Evolutionary conservation across 2,888 invertebrate genomes (phyloP).

Genomic region (Eristalis intricaria): DNA sequence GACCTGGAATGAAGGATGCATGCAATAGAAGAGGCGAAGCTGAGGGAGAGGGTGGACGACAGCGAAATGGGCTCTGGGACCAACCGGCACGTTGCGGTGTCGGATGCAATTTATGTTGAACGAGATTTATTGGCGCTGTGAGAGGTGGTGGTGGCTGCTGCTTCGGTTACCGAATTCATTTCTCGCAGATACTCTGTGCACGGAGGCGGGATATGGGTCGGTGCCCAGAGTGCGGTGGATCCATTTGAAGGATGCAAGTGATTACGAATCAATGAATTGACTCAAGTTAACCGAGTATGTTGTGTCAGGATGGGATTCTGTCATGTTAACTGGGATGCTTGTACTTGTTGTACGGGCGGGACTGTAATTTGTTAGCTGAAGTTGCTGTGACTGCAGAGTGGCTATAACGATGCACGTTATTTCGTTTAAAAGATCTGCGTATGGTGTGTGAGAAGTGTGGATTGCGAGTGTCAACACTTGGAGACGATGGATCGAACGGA

Average conservation of each 20-base stretch:
- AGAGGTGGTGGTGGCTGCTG: background rate
- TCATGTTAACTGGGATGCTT: background rate
- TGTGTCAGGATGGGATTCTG: background rate
- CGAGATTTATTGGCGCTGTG: conserved; percentile 38
- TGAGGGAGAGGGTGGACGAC: too few species aligned
- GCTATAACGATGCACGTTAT: too few species aligned
- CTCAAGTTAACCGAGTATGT: background rate
- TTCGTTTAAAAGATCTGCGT: too few species aligned
- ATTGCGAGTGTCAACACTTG: too few species aligned
- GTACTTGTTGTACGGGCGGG: background rate
- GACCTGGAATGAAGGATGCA: conserved; percentile 83
- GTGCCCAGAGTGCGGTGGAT: background rate
- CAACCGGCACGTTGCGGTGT: background rate
- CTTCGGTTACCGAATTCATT: background rate
- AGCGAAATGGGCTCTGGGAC: background rate
- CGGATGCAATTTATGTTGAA: conserved; percentile 56
- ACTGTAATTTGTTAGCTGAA: background rate
- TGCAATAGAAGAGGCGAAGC: conserved; percentile 10
- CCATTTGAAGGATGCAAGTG: background rate
- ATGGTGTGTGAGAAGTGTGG: too few species aligned
- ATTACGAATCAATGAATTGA: background rate
- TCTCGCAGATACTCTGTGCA: background rate
- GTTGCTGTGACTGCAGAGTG: too few species aligned
- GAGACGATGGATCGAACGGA: too few species aligned
- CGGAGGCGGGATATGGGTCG: background rate